A percentile compares a stretch with the other conserved stretches of the same genome.
These are phyloP conservation scores for fruit fly (Drosophila melanogaster) DNA, from an alignment of 1,140 invertebrate species.

Conservation along the genomic window DNA sequence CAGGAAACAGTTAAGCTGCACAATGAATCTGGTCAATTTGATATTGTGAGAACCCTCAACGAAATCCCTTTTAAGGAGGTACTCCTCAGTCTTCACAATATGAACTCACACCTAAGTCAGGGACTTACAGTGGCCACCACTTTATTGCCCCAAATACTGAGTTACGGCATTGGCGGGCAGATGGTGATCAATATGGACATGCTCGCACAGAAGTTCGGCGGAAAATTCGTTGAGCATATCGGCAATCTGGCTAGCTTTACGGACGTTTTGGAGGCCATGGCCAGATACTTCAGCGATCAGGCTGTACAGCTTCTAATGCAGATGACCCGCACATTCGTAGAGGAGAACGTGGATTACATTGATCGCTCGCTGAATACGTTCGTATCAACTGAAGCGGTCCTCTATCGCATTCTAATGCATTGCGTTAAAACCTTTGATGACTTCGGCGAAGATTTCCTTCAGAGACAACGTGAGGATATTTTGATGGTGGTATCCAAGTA, in stretches of 20 bases:
- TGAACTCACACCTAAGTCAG: constrained; percentile 46
- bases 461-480: constrained; percentile 53
- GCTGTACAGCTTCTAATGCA: constrained; percentile 57
- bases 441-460: constrained; percentile 54
- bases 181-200: constrained; percentile 44
- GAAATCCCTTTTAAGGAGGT: constrained; percentile 73
- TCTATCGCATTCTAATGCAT: constrained; percentile 68
- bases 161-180: constrained; percentile 23
- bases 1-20: constrained; percentile 57
- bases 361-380: constrained; percentile 66
- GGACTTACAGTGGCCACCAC: constrained; percentile 38
- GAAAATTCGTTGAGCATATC: constrained; percentile 72
- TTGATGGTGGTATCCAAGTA: constrained; percentile 51
- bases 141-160: constrained; percentile 44
- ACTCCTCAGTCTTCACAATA: constrained; percentile 51
- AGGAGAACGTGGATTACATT: constrained; percentile 59
- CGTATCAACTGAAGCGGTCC: constrained; percentile 68
- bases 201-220: constrained; percentile 49
- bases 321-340: constrained; percentile 63
- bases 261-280: constrained; percentile 61
- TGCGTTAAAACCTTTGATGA: constrained; percentile 62
- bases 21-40: constrained; percentile 40
- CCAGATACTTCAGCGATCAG: constrained; percentile 53
- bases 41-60: constrained; percentile 73
- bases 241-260: constrained; percentile 50